Conservation (phyloP, 2,888 invertebrate species). For the Plagiodera versicolora region DNA sequence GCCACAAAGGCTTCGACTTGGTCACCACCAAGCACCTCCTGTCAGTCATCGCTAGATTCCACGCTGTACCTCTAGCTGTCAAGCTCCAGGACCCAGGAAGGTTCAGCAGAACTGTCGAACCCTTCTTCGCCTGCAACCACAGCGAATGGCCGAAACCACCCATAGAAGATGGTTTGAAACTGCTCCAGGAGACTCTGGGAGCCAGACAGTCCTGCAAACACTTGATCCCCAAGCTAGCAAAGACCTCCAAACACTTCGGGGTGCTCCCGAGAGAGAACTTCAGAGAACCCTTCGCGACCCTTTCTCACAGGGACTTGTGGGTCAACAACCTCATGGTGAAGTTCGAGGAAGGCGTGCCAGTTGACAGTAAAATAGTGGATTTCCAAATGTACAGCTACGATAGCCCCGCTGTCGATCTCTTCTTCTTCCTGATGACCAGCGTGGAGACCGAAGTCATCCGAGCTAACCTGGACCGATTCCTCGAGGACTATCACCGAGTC, state of each 20-base stretch:
- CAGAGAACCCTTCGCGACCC: conserved; percentile 56
- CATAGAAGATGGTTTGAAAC: neutral
- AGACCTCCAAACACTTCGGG: conserved; percentile 1
- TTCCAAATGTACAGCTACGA: conserved; percentile 38
- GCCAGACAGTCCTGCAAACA: conserved; percentile 3
- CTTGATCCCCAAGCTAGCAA: conserved; percentile 9
- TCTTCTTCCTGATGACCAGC: conserved; percentile 41
- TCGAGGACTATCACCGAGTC: conserved; percentile 13
- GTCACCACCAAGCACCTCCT: conserved; percentile 53
- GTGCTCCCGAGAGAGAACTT: neutral
- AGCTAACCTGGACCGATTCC: conserved; percentile 9
- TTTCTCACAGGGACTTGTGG: conserved; percentile 62
- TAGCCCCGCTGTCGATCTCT: conserved; percentile 35
- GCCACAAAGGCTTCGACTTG: conserved; percentile 55
- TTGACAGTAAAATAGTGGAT: conserved; percentile 37
- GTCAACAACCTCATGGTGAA: conserved; percentile 62
- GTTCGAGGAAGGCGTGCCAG: conserved; percentile 37
- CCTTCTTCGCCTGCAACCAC: conserved; percentile 26
- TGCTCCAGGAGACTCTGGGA: neutral
- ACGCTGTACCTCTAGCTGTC: conserved; percentile 58
- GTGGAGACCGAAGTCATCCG: conserved; percentile 18
- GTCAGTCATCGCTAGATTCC: conserved; percentile 57
- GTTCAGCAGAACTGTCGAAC: conserved; percentile 47
- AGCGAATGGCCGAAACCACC: neutral
- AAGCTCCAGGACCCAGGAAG: conserved; percentile 51